phyloP scores from a whole-genome alignment of 1,140 invertebrate genomes.

The Atopsyche davidsoni region DNA sequence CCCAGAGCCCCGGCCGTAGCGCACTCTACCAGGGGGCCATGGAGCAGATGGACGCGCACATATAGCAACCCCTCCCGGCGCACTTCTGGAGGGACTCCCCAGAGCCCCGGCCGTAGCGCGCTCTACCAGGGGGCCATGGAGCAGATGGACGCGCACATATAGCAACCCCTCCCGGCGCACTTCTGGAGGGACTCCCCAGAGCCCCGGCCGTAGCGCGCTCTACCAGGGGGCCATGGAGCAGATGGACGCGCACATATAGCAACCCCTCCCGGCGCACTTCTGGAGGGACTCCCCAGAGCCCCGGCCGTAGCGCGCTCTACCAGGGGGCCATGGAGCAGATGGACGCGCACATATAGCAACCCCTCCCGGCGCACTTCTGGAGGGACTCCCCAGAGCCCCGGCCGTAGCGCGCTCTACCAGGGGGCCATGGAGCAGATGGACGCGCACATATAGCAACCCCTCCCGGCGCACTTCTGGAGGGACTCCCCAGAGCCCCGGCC shows the following conservation, averaged over 20 bases:
- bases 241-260: conserved; percentile 18
- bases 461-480: too few relatives aligned
- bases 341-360: conserved; percentile 18
- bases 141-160: conserved; percentile 19
- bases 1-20: conserved; percentile 2
- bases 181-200: not conserved
- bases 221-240: conserved; percentile 15
- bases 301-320: conserved; percentile 4
- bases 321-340: conserved; percentile 15
- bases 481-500: too few relatives aligned
- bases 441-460: too few relatives aligned
- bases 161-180: too few relatives aligned
- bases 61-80: too few relatives aligned
- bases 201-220: not conserved
- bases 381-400: too few relatives aligned
- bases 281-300: not conserved
- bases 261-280: too few relatives aligned
- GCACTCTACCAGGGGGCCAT: conserved; percentile 17
- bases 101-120: not conserved
- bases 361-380: too few relatives aligned
- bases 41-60: conserved; percentile 26
- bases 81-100: too few relatives aligned
- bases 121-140: conserved; percentile 14
- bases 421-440: too few relatives aligned
- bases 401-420: too few relatives aligned